Evolutionary conservation across 2,888 invertebrate species (phyloP).

Genomic region (Coleophora flavipennella): DNA sequence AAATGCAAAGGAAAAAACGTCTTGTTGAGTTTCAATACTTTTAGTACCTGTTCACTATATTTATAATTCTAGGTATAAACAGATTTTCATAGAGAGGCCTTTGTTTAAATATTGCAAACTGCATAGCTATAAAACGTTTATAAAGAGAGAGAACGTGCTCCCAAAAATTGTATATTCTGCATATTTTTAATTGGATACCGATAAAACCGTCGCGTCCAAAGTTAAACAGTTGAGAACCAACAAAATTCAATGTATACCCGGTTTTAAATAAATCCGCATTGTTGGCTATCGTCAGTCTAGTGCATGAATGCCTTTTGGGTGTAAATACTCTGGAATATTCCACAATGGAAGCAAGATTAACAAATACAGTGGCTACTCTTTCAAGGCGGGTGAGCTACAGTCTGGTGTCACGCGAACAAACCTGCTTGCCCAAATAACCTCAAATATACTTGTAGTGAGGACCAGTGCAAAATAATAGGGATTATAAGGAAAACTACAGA

Average conservation of each 20-base stretch:
- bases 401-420: constrained; percentile 47
- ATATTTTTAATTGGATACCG: constrained; percentile 10
- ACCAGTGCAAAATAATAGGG: constrained; percentile 4
- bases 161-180: constrained; percentile 1
- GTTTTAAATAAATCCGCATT: constrained; percentile 22
- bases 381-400: constrained; percentile 47
- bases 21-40: too few relatives aligned
- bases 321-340: constrained; percentile 40
- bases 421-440: constrained; percentile 15
- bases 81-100: too few relatives aligned
- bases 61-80: too few relatives aligned
- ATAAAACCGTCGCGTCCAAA: constrained; percentile 3
- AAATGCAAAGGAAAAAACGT: too few relatives aligned
- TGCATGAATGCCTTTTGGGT: constrained; percentile 19
- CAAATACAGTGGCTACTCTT: constrained; percentile 59
- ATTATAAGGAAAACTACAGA: neutral
- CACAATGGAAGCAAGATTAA: constrained; percentile 60
- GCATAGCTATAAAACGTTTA: too few relatives aligned
- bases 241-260: constrained; percentile 20
- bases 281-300: constrained; percentile 1
- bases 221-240: constrained; percentile 8
- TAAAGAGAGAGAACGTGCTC: too few relatives aligned
- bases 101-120: too few relatives aligned
- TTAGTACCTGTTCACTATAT: too few relatives aligned
- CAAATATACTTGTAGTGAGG: neutral